A percentile compares a stretch with the other conserved stretches of the same genome.
phyloP scores from a whole-genome alignment of 37 sponge, comb jelly and placozoan species.

The Cladorhizidae sp. region DNA sequence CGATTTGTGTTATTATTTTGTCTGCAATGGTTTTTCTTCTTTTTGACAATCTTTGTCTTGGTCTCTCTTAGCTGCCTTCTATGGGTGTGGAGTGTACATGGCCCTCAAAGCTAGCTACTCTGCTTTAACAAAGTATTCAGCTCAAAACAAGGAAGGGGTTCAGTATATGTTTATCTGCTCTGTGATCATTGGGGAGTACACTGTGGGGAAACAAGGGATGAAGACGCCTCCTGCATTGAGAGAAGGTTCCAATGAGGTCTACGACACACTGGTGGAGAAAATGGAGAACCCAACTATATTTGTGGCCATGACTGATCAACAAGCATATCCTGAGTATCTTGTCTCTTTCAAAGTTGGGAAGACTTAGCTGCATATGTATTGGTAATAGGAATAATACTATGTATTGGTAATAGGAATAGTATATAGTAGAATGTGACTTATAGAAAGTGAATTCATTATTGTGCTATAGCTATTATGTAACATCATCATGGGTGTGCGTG shows the following conservation, averaged over 20 bases:
- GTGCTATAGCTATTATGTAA: too few species aligned
- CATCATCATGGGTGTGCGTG: too few species aligned
- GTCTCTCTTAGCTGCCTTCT: conserved; percentile 40
- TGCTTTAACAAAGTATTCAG: conserved; percentile 47
- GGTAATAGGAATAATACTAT: neutral
- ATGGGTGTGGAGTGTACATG: conserved; percentile 70
- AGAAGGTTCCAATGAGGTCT: conserved; percentile 15
- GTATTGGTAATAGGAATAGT: neutral
- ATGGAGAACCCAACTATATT: conserved; percentile 53
- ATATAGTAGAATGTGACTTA: neutral
- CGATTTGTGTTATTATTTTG: conserved; percentile 3
- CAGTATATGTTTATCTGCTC: conserved; percentile 54
- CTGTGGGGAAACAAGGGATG: conserved; percentile 31
- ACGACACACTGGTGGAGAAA: conserved; percentile 71
- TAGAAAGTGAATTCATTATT: neutral
- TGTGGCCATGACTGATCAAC: conserved; percentile 68
- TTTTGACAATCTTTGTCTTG: neutral
- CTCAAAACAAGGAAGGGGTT: conserved; percentile 15
- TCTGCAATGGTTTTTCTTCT: too few species aligned
- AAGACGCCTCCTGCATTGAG: conserved; percentile 38
- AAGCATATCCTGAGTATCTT: conserved; percentile 76
- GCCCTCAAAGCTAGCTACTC: conserved; percentile 48
- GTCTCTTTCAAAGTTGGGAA: conserved; percentile 43
- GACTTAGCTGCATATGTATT: neutral
- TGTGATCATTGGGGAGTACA: conserved; percentile 55